A percentile compares a stretch with the other conserved stretches of the same genome.
Evolutionary conservation across 1,140 invertebrate genomes (phyloP).

Genomic region (Eufriesea mexicana): DNA sequence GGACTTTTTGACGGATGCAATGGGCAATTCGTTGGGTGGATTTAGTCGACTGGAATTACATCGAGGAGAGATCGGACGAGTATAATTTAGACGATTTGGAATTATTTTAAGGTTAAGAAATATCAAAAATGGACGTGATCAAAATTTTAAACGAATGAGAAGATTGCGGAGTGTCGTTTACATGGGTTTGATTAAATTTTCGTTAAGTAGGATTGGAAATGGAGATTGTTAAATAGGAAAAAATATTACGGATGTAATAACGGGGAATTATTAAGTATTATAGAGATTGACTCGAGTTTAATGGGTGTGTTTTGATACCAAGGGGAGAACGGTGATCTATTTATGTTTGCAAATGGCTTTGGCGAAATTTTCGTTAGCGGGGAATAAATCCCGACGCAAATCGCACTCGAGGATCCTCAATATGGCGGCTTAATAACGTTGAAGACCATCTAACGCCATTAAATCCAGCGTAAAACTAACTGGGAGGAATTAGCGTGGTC

Average conservation of each 20-base stretch:
- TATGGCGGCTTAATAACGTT: not conserved
- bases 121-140: no score
- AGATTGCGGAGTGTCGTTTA: no score
- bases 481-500: not conserved
- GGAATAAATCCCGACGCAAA: not conserved
- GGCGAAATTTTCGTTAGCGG: not conserved
- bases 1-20: no score
- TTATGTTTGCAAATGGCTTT: not conserved
- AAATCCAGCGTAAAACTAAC: slow-evolving; percentile 13
- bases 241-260: not conserved
- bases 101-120: no score
- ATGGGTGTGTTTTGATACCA: not conserved
- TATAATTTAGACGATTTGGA: no score
- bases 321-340: not conserved
- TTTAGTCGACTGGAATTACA: no score
- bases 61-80: no score
- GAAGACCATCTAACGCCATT: slow-evolving; percentile 1
- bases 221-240: not conserved
- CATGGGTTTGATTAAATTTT: not conserved
- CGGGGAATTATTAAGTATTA: not conserved
- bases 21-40: no score
- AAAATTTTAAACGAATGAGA: no score
- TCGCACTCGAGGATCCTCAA: not conserved
- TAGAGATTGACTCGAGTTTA: not conserved
- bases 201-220: no score